A percentile compares a stretch with the other conserved stretches of the same genome.
Evolutionary conservation across 2,797 vertebrate genomes (phyloP).

Genomic region (Poliocrania exsul): DNA sequence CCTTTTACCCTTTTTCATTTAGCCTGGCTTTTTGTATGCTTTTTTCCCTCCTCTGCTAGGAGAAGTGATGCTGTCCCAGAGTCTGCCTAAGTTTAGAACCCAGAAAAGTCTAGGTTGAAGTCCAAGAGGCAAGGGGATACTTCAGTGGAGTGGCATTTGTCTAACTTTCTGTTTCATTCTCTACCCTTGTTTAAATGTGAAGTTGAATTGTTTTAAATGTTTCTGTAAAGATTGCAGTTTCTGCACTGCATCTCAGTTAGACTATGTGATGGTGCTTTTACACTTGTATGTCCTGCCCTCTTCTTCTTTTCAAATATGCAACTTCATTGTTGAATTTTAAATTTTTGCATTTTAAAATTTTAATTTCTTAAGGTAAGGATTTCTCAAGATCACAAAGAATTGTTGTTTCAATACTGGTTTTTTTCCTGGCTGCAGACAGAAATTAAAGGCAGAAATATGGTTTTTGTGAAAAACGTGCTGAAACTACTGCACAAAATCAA

Average conservation of each 20-base stretch:
- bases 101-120: not conserved
- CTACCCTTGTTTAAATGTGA: slow-evolving; percentile 32
- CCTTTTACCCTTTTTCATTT: not conserved
- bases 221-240: not conserved
- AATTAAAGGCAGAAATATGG: not conserved
- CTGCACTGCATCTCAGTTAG: not conserved
- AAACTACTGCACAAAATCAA: not conserved
- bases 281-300: not conserved
- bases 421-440: not conserved
- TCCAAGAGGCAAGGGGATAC: not conserved
- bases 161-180: slow-evolving; percentile 23
- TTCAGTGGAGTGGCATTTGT: not conserved
- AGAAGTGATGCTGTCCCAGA: not conserved
- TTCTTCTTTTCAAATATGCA: slow-evolving; percentile 6
- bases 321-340: not conserved
- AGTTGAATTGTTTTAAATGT: slow-evolving; percentile 3
- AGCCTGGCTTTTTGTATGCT: not conserved
- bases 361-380: not conserved
- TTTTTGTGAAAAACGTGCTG: slow-evolving; percentile 6
- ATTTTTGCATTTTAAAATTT: not conserved
- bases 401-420: not conserved
- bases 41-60: not conserved
- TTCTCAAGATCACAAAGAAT: not conserved
- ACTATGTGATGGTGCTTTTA: not conserved
- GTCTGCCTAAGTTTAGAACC: not conserved